These are phyloP conservation scores for Aratinga solstitialis DNA, from an alignment of 2,797 vertebrate species.

Conservation along the genomic window DNA sequence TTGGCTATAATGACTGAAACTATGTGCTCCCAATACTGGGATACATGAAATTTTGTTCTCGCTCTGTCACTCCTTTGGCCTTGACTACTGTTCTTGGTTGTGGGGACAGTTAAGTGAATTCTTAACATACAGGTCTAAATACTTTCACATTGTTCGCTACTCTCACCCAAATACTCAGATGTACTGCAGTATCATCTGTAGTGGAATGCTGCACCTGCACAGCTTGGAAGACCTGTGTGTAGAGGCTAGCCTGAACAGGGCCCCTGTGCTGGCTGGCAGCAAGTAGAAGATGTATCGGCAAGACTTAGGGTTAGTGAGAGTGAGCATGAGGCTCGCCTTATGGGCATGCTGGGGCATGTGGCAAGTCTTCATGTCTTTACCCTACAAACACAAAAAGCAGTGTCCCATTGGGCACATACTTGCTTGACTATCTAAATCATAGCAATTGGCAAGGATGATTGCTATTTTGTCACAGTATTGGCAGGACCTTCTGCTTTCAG, in stretches of 20 bases:
- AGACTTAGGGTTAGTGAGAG: background rate
- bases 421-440: background rate
- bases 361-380: background rate
- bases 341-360: background rate
- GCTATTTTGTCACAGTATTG: background rate
- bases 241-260: background rate
- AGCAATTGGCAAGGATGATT: background rate
- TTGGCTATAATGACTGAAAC: background rate
- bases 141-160: background rate
- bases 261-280: background rate
- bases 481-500: background rate
- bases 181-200: background rate
- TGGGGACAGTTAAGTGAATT: background rate
- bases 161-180: background rate
- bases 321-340: background rate
- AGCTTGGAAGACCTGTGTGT: background rate
- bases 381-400: background rate
- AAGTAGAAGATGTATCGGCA: background rate
- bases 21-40: background rate
- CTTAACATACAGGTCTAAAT: background rate
- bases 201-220: background rate
- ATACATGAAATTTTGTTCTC: background rate
- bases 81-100: background rate
- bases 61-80: background rate
- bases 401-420: background rate